Evolutionary conservation across 2,113 vertebrate genomes (phyloP).

Genomic region (Typhlomys cinereus): DNA sequence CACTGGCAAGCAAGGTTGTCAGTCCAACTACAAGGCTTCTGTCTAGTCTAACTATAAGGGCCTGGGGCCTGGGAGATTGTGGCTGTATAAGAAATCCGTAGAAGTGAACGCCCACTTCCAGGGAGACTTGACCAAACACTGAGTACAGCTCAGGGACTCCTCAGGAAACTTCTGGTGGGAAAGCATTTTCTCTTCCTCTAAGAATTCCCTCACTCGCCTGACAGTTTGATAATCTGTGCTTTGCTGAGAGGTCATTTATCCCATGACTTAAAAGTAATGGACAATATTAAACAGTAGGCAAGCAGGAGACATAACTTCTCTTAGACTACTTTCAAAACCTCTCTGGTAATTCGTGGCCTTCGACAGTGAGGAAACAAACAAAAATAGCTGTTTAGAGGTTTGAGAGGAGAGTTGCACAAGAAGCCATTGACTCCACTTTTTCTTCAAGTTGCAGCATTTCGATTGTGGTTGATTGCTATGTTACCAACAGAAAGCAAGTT

Average conservation of each 20-base stretch:
- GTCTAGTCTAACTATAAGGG: background rate
- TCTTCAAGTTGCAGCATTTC: background rate
- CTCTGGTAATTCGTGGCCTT: background rate
- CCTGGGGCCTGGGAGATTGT: background rate
- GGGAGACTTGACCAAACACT: background rate
- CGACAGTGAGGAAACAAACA: background rate
- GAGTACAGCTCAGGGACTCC: background rate
- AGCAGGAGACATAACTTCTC: background rate
- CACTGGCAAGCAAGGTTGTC: background rate
- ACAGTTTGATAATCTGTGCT: background rate
- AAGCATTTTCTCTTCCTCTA: background rate
- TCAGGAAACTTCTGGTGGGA: background rate
- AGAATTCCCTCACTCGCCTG: background rate
- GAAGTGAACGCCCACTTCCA: background rate
- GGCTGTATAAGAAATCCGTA: background rate
- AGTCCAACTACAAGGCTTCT: background rate
- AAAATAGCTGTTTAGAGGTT: background rate
- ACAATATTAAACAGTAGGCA: background rate
- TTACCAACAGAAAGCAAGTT: conserved; percentile 9
- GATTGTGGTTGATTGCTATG: background rate
- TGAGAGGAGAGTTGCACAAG: background rate
- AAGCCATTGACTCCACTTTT: background rate
- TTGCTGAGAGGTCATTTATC: background rate
- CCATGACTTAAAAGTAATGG: background rate
- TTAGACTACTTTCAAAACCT: background rate